phyloP scores from a whole-genome alignment of 2,888 invertebrate genomes.

The Endotricha flammealis region DNA sequence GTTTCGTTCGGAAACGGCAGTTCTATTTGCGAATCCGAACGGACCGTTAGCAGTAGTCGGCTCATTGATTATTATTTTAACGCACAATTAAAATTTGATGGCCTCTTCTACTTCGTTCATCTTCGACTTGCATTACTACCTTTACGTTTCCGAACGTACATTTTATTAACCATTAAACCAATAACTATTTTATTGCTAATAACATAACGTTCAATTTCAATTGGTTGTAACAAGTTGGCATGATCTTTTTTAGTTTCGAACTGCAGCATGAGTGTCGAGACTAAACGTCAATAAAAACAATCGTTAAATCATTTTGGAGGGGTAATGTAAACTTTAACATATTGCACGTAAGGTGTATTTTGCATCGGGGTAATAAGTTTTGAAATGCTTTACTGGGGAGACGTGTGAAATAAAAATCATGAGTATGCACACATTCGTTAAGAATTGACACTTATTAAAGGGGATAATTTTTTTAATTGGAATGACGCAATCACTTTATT shows the following conservation, averaged over 20 bases:
- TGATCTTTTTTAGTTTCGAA: constrained; percentile 52
- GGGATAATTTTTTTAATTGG: constrained; percentile 77
- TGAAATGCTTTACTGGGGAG: constrained; percentile 48
- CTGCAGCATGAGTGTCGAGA: constrained; percentile 67
- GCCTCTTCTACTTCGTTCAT: constrained; percentile 71
- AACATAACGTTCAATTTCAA: constrained; percentile 27
- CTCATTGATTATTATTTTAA: constrained; percentile 77
- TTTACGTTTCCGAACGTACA: constrained; percentile 24
- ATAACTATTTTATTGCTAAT: constrained; percentile 8
- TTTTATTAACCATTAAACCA: constrained; percentile 2
- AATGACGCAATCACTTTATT: constrained; percentile 74
- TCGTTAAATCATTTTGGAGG: constrained; percentile 52
- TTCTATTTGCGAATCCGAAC: constrained; percentile 52
- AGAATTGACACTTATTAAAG: constrained; percentile 78
- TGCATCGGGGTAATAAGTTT: constrained; percentile 21
- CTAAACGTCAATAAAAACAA: constrained; percentile 76
- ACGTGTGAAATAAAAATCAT: constrained; percentile 77
- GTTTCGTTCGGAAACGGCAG: constrained; percentile 31
- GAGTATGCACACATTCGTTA: constrained; percentile 76
- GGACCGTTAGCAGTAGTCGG: constrained; percentile 56
- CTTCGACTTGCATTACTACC: constrained; percentile 51
- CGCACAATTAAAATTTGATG: constrained; percentile 77
- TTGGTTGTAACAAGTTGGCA: constrained; percentile 28
- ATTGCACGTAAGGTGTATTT: constrained; percentile 31
- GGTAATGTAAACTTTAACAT: constrained; percentile 39